A percentile compares a stretch with the other conserved stretches of the same genome.
Conservation (phyloP, 1,140 invertebrate species). For the Hylaeus volcanicus region DNA sequence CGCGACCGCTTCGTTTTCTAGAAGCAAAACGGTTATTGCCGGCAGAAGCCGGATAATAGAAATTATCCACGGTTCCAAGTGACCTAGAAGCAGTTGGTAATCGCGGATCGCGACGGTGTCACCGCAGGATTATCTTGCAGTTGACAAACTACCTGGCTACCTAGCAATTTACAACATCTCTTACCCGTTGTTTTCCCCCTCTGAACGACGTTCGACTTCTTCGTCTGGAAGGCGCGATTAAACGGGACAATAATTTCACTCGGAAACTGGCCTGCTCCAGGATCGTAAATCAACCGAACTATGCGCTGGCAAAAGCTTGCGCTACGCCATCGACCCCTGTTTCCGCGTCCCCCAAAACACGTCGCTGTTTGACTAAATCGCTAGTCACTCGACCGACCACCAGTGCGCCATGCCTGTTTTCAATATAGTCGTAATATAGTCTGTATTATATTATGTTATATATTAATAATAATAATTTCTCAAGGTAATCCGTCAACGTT, state of each 20-base stretch:
- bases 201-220: neutral
- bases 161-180: slow-evolving; percentile 40
- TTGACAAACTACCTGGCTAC: slow-evolving; percentile 35
- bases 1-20: neutral
- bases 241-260: neutral
- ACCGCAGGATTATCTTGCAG: slow-evolving; percentile 41
- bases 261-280: neutral
- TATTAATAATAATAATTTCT: too few relatives aligned
- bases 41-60: too few relatives aligned
- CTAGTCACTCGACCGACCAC: neutral
- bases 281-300: neutral
- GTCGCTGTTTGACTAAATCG: neutral
- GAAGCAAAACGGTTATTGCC: too few relatives aligned
- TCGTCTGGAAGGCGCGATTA: neutral
- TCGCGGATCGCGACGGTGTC: slow-evolving; percentile 41
- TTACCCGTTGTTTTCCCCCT: neutral
- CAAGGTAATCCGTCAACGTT: too few relatives aligned
- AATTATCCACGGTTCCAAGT: neutral
- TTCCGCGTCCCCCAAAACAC: neutral
- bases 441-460: too few relatives aligned
- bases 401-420: too few relatives aligned
- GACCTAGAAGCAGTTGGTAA: slow-evolving; percentile 18
- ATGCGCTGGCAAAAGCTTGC: neutral
- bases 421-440: too few relatives aligned
- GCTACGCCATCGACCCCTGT: neutral